A percentile compares a stretch with the other conserved stretches of the same genome.
Evolutionary conservation across 2,113 vertebrate genomes (phyloP).

Genomic region (Alethe castanea): DNA sequence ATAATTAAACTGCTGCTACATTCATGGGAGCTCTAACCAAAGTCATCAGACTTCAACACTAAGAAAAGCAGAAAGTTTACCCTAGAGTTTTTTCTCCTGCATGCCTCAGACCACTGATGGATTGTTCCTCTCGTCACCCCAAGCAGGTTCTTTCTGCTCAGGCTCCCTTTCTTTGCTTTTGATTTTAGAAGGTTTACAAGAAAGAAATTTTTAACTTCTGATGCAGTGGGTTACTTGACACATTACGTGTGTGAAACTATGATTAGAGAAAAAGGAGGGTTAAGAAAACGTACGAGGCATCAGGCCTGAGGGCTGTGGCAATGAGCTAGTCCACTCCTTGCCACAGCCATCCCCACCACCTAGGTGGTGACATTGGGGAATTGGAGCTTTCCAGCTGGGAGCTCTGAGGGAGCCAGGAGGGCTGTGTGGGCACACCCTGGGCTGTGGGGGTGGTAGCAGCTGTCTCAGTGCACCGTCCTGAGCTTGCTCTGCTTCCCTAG

Average conservation of each 20-base stretch:
- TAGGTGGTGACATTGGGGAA: neutral
- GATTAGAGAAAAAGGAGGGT: neutral
- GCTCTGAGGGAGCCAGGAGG: neutral
- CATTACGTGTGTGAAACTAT: neutral
- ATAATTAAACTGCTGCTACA: neutral
- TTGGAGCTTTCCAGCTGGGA: neutral
- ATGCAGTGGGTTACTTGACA: neutral
- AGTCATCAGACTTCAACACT: neutral
- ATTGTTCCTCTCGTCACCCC: neutral
- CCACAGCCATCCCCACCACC: neutral
- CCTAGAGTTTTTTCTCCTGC: neutral
- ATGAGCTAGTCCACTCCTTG: neutral
- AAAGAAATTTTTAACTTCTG: neutral
- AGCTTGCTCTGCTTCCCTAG: constrained; percentile 62
- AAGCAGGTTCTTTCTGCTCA: neutral
- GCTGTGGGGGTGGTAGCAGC: neutral
- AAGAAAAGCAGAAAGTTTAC: neutral
- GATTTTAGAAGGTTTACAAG: neutral
- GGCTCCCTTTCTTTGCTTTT: neutral
- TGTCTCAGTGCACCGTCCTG: neutral
- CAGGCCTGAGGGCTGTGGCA: neutral
- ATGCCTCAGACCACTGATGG: neutral
- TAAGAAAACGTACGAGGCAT: accelerated
- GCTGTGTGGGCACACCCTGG: neutral
- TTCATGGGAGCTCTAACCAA: neutral